Conservation (phyloP, 92 coral and sea anemone species). For the Heteractis magnifica region DNA sequence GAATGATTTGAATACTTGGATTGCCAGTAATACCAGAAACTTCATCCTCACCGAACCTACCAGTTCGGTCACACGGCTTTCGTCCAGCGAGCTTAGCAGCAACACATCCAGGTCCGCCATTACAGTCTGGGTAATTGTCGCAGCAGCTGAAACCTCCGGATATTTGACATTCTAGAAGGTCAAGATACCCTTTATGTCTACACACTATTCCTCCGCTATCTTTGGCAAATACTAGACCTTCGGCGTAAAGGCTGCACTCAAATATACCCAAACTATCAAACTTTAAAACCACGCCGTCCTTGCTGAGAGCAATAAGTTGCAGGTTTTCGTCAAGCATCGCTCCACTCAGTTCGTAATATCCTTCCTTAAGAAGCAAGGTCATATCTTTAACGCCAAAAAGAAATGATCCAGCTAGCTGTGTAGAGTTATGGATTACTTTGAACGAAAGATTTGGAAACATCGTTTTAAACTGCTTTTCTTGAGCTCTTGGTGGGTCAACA, state of each 20-base stretch:
- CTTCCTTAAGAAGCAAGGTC: slow-evolving; percentile 55
- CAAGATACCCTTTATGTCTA: neutral
- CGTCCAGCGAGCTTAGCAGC: slow-evolving; percentile 27
- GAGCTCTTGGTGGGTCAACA: slow-evolving; percentile 30
- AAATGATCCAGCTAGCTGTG: slow-evolving; percentile 28
- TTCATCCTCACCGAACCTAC: slow-evolving; percentile 25
- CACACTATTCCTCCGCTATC: slow-evolving; percentile 35
- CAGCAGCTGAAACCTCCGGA: slow-evolving; percentile 61
- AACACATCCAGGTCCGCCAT: slow-evolving; percentile 69
- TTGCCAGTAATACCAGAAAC: slow-evolving; percentile 46
- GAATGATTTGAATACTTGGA: slow-evolving; percentile 37
- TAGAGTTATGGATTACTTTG: slow-evolving; percentile 33
- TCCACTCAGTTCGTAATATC: slow-evolving; percentile 38
- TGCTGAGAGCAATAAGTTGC: slow-evolving; percentile 49
- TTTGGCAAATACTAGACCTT: slow-evolving; percentile 43
- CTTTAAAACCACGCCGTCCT: slow-evolving; percentile 19
- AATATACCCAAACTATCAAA: neutral
- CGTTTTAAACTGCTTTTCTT: slow-evolving; percentile 11
- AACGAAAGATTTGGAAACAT: slow-evolving; percentile 41
- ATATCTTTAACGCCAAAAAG: slow-evolving; percentile 1
- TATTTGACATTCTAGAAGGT: neutral
- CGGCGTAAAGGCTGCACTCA: slow-evolving; percentile 38
- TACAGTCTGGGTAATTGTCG: slow-evolving; percentile 74
- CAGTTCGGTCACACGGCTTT: slow-evolving; percentile 53
- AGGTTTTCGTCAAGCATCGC: slow-evolving; percentile 10